phyloP scores from a whole-genome alignment of 2,797 vertebrate genomes.

The Peromyscus aztecus region DNA sequence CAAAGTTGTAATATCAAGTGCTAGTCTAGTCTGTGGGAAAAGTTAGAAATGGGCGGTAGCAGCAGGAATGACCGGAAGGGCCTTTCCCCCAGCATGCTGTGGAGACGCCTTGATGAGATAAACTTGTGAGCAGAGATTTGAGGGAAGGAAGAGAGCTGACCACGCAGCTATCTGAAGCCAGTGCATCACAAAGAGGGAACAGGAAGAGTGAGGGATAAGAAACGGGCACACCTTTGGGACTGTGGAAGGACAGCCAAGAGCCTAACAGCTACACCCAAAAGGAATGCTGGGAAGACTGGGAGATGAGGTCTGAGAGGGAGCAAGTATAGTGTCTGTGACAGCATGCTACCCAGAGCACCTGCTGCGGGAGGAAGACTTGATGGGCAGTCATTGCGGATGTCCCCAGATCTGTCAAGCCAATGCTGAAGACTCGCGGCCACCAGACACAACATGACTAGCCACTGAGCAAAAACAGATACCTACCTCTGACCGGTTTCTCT shows the following conservation, averaged over 20 bases:
- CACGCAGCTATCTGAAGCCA: not conserved
- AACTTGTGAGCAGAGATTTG: not conserved
- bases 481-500: not conserved
- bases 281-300: not conserved
- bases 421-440: not conserved
- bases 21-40: not conserved
- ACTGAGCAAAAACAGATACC: fast-evolving
- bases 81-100: not conserved
- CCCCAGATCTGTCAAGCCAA: fast-evolving
- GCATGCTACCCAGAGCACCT: not conserved
- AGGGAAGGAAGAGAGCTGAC: not conserved
- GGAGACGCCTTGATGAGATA: not conserved
- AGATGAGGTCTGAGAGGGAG: not conserved
- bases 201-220: fast-evolving
- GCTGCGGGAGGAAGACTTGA: not conserved
- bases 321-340: too few species aligned
- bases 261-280: not conserved
- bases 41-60: not conserved
- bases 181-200: too few species aligned
- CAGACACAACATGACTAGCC: not conserved
- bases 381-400: too few species aligned
- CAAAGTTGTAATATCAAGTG: not conserved
- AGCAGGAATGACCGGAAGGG: not conserved
- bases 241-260: not conserved
- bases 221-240: fast-evolving